Evolutionary conservation across 64 coral and sea anemone species (phyloP), one percentile per base, ranked within the genome.

Genomic region (Montipora cactus): DNA sequence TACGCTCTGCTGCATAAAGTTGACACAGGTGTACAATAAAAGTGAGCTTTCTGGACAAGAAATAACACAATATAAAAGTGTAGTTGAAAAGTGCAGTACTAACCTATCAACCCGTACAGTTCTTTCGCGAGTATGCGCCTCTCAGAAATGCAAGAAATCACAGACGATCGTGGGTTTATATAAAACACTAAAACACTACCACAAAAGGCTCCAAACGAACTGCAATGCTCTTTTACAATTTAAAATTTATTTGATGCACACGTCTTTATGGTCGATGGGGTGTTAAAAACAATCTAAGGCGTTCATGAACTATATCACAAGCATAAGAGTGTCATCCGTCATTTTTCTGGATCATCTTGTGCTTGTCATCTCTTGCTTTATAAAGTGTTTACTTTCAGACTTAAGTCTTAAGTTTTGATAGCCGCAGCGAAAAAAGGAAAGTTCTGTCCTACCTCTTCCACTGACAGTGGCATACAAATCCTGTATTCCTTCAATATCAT

Each of bases 401-500:
- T 64, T 64, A 64, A 64, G 11, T 64, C 3, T 12, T 12, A 57
- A 57, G 11, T 8, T 64, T 14, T 64, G 5, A 71, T 71, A 67
- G 37, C 37, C 37, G 37, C 37, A 67, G 62, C 12, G 4, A 18
- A 45, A 83, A 68, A 66, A 28, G 28, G 28, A 28, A 28, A 37
- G 8, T 78, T 78, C 7, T 48, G 28, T 50, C 90, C 79, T 91
- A 99, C 98, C 89, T 99, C 98, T 12, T 99, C 98, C 3, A 99
- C 98, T 4, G 72, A 93, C 7, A 99, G 85, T 12, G 98, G 98
- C 98, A 99, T 99, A 80, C 98, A 96, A 8, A 99, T 96, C 45
- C 97, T 92, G 80, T 99, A 99, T n/a, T 99, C 97, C 80, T 99
- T 99, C 22, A 99, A 75, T 87, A 99, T 94, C 59, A 88, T 93